Percentiles rank a stretch among this genome's conserved stretches.
Evolutionary conservation across 2,113 vertebrate genomes (phyloP).

Genomic region (Hydropotes inermis): DNA sequence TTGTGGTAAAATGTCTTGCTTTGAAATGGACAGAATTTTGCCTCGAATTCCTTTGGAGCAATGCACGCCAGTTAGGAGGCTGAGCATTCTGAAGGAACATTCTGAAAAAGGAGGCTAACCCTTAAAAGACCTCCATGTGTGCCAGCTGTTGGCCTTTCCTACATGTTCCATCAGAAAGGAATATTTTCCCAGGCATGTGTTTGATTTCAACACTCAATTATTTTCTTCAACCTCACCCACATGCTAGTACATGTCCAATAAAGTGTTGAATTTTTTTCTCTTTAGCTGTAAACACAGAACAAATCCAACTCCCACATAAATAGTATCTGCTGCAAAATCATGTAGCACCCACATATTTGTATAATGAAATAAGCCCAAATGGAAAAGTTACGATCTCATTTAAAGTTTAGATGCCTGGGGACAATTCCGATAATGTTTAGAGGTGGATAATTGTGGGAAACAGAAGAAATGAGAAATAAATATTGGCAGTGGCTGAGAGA

Average conservation of each 20-base stretch:
- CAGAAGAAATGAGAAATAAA: slow-evolving; percentile 55
- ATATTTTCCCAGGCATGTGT: slow-evolving; percentile 69
- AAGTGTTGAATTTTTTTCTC: slow-evolving; percentile 72
- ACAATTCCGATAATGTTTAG: slow-evolving; percentile 69
- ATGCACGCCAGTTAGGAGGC: not conserved
- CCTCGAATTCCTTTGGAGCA: not conserved
- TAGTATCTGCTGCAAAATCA: slow-evolving; percentile 66
- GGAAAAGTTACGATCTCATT: slow-evolving; percentile 59
- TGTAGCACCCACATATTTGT: slow-evolving; percentile 64
- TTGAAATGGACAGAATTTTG: not conserved
- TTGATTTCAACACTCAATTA: slow-evolving; percentile 74
- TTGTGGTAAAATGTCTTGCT: not conserved
- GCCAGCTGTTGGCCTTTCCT: slow-evolving; percentile 42
- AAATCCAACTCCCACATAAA: slow-evolving; percentile 63
- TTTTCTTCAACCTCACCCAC: slow-evolving; percentile 70
- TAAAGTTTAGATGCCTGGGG: slow-evolving; percentile 60
- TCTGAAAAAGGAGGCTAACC: not conserved
- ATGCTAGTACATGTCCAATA: slow-evolving; percentile 63
- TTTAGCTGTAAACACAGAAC: slow-evolving; percentile 66
- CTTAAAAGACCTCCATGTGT: not conserved
- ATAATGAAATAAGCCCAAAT: slow-evolving; percentile 67
- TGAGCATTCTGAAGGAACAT: not conserved
- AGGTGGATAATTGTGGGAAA: slow-evolving; percentile 69
- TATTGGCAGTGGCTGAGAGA: slow-evolving; percentile 57
- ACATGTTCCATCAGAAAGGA: slow-evolving; percentile 41